Evolutionary conservation across 2,888 invertebrate genomes (phyloP), one percentile per base, ranked within the genome.

Genomic region (Baccha elongata): DNA sequence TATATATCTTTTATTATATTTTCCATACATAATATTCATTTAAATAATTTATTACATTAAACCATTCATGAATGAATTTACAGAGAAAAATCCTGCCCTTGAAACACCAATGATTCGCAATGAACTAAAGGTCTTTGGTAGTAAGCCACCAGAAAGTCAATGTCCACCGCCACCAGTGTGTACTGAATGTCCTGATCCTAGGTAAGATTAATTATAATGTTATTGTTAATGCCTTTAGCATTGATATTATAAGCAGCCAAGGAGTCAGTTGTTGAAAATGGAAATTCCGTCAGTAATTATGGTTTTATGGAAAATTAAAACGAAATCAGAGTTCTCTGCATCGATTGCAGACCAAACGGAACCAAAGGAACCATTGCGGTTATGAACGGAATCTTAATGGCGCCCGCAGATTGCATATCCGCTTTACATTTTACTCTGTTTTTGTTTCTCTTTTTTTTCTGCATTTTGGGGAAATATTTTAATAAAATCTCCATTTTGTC

Each of bases 131-230:
- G 89, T 92, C 19, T 94, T 93, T 86, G 94, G 94, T 1, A 91
- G 92, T 72, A 90, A 91, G 52, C 93, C 94, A n/a, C 94, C 94
- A 0, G 92, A 92, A 67, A 91, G 92, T 85, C 90, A 94, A 11
- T 95, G 95, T 86, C 92, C 93, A 0, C 92, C 92, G 26, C 90
- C 91, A 50, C 92, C 92, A 3, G 91, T 92, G 13, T 95, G 95
- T 86, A 92, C 92, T 13, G 92, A 93, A 84, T 95, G 94, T 87
- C 92, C 93, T 3, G 92, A 92, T 85, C 89, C 91, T 7, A 89
- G 89, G 87, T 92, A 88, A 85, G 88, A 89, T 86, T 87, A 87
- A 55, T 76, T 60, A 53, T 19, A 68, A 55, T 55, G 68, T 48
- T 48, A 75, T 81, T 71, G 53, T 72, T 62, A 74, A 67, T 62